phyloP scores from a whole-genome alignment of 2,888 invertebrate genomes.

The Bibio marci region DNA sequence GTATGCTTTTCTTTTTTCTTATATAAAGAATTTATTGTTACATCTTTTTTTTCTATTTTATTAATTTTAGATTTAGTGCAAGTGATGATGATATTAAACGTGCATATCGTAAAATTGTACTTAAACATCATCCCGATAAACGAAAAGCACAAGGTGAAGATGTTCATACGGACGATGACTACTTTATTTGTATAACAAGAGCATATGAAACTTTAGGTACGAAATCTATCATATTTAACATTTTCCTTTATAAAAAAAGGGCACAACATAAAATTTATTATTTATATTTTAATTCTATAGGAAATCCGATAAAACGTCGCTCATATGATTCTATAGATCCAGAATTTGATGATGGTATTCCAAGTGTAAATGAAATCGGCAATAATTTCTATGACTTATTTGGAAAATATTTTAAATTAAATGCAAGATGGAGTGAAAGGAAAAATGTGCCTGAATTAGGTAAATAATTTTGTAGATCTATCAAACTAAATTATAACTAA shows the following conservation, averaged over 20 bases:
- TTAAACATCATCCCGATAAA: constrained; percentile 97
- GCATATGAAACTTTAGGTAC: constrained; percentile 78
- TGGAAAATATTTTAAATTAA: constrained; percentile 51
- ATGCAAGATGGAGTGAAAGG: constrained; percentile 83
- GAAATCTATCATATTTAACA: neutral
- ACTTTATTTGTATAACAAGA: constrained; percentile 96
- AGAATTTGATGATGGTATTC: constrained; percentile 76
- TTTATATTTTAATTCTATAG: constrained; percentile 21
- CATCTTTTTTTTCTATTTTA: too few species aligned
- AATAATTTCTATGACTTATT: constrained; percentile 60
- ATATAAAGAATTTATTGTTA: too few species aligned
- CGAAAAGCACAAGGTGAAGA: constrained; percentile 81
- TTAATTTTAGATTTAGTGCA: constrained; percentile 51
- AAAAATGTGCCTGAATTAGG: constrained; percentile 68
- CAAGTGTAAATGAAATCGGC: constrained; percentile 56
- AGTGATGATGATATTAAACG: constrained; percentile 85
- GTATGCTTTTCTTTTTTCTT: constrained; percentile 2
- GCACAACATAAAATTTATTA: neutral
- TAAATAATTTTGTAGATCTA: too few species aligned
- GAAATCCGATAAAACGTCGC: constrained; percentile 61
- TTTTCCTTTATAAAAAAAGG: neutral
- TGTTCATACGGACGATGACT: constrained; percentile 79
- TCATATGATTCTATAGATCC: constrained; percentile 97
- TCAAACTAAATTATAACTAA: too few species aligned
- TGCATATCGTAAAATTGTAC: constrained; percentile 78